A percentile compares a stretch with the other conserved stretches of the same genome.
Evolutionary conservation across 2,113 vertebrate species (phyloP).

Genomic region (Thermophis baileyi): DNA sequence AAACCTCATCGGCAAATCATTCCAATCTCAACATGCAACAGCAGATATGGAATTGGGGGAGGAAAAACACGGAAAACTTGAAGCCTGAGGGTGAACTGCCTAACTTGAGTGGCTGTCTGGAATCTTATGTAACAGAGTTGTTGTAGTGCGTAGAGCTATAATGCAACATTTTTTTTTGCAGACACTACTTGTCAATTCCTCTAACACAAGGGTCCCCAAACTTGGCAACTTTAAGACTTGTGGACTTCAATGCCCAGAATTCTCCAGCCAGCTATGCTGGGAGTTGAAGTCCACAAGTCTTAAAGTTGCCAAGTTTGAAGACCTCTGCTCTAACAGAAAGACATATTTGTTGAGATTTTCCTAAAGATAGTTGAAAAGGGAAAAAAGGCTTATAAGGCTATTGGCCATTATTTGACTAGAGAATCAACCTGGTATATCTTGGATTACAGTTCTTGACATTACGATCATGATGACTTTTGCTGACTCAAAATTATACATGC

Average conservation of each 20-base stretch:
- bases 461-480: neutral
- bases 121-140: neutral
- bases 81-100: neutral
- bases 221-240: too few relatives aligned
- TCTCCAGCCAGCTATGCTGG: too few relatives aligned
- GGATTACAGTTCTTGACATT: neutral
- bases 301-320: too few relatives aligned
- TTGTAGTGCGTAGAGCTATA: neutral
- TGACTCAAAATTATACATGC: neutral
- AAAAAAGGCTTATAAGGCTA: neutral
- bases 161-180: neutral
- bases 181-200: neutral
- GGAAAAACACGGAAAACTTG: neutral
- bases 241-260: too few relatives aligned
- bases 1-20: neutral
- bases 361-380: neutral
- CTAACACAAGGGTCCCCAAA: too few relatives aligned
- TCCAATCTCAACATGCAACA: neutral
- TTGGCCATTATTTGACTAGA: neutral
- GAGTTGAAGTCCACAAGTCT: too few relatives aligned
- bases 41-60: neutral
- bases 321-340: neutral
- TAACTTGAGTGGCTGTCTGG: neutral
- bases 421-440: neutral
- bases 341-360: neutral